Evolutionary conservation across 92 coral and sea anemone species (phyloP).

Genomic region (Actinernus sp.): DNA sequence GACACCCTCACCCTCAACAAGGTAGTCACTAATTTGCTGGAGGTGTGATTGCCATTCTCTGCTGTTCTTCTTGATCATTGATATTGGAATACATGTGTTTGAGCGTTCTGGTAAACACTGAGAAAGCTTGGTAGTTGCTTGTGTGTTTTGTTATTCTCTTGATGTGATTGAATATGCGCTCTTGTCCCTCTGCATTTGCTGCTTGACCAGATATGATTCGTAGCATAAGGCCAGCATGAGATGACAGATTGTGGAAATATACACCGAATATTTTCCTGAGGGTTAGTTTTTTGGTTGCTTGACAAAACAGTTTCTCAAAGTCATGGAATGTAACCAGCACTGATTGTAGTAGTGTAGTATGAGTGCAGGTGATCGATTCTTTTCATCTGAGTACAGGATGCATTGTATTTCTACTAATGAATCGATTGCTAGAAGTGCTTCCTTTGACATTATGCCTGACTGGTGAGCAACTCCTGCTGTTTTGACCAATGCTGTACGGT

Average conservation of each 20-base stretch:
- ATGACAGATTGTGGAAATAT: slow-evolving; percentile 40
- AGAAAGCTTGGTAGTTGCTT: slow-evolving; percentile 34
- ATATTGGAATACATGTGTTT: neutral
- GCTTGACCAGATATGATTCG: slow-evolving; percentile 33
- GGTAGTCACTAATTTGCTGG: slow-evolving; percentile 19
- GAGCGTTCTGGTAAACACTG: too few relatives aligned
- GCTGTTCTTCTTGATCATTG: slow-evolving; percentile 9
- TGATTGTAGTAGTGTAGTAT: slow-evolving; percentile 42
- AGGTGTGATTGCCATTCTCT: slow-evolving; percentile 40
- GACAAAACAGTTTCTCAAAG: slow-evolving; percentile 21
- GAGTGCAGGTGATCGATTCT: slow-evolving; percentile 15
- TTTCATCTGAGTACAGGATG: slow-evolving; percentile 34
- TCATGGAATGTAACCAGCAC: slow-evolving; percentile 29
- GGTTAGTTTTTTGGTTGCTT: slow-evolving; percentile 27
- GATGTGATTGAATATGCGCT: slow-evolving; percentile 42
- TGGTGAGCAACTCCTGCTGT: too few relatives aligned
- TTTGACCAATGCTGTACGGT: too few relatives aligned
- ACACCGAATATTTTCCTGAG: slow-evolving; percentile 40
- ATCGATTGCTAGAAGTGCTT: too few relatives aligned
- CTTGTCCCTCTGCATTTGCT: slow-evolving; percentile 48
- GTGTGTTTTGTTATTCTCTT: slow-evolving; percentile 43
- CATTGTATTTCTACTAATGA: slow-evolving; percentile 37
- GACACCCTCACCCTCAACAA: too few relatives aligned
- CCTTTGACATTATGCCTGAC: too few relatives aligned
- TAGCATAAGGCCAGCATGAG: slow-evolving; percentile 41